phyloP scores from a whole-genome alignment of 2,113 vertebrate genomes.

The Daboia siamensis region DNA sequence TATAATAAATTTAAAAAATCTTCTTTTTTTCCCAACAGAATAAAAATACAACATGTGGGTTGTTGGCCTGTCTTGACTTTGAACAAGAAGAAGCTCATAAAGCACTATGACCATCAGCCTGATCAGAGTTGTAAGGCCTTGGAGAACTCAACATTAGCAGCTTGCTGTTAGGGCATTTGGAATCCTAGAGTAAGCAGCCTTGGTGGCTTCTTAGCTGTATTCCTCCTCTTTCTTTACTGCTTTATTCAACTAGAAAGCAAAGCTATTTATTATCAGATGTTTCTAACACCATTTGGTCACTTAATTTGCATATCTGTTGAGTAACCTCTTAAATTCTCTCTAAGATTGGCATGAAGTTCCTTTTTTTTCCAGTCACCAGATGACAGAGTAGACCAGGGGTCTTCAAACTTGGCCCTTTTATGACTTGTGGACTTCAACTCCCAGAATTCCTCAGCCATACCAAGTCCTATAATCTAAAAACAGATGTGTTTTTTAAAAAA shows the following conservation, averaged over 20 bases:
- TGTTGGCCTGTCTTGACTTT: neutral
- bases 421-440: too few species aligned
- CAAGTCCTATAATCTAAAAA: neutral
- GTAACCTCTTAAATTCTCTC: neutral
- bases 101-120: neutral
- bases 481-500: neutral
- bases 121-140: neutral
- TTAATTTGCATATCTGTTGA: neutral
- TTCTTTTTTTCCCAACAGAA: neutral
- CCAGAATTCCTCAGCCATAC: too few species aligned
- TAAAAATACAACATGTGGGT: neutral
- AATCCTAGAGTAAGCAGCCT: neutral
- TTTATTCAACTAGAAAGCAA: neutral
- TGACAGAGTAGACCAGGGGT: too few species aligned
- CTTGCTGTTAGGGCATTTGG: neutral
- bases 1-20: neutral
- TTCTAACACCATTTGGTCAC: neutral
- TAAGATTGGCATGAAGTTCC: neutral
- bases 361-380: neutral
- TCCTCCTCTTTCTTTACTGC: neutral
- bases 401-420: too few species aligned
- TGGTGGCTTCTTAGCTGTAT: neutral
- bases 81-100: neutral
- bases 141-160: neutral
- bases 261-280: neutral